Evolutionary conservation across 2,113 vertebrate species (phyloP).

Genomic region (Connochaetes taurinus): DNA sequence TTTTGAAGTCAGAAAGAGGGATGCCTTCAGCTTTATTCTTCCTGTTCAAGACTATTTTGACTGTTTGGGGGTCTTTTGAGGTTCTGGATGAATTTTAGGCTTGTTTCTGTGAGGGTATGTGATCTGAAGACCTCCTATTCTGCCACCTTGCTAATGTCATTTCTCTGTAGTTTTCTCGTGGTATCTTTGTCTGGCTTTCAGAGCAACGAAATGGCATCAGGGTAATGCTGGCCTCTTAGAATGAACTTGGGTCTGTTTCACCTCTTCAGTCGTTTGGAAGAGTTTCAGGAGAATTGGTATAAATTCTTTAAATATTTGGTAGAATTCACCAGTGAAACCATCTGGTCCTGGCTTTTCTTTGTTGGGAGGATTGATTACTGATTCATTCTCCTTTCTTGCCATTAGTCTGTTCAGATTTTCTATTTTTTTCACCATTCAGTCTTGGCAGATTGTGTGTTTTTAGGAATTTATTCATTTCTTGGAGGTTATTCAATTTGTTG

Average conservation of each 20-base stretch:
- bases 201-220: not conserved
- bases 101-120: not conserved
- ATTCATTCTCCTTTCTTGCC: not conserved
- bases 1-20: not conserved
- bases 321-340: conserved; percentile 6
- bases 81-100: not conserved
- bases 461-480: conserved; percentile 19
- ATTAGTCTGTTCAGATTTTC: not conserved
- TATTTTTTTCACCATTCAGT: not conserved
- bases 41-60: not conserved
- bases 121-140: not conserved
- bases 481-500: not conserved
- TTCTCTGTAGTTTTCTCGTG: not conserved
- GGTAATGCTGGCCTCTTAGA: not conserved
- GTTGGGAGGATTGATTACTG: not conserved
- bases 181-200: not conserved
- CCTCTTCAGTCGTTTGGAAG: not conserved
- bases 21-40: not conserved
- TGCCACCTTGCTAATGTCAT: not conserved
- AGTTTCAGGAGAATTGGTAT: not conserved
- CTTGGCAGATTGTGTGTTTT: not conserved
- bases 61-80: not conserved
- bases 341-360: conserved; percentile 32
- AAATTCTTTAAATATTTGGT: conserved; percentile 46
- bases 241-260: not conserved